Percentiles rank a stretch among this genome's conserved stretches.
phyloP scores from a whole-genome alignment of 2,797 vertebrate species.

The Podargus strigoides region DNA sequence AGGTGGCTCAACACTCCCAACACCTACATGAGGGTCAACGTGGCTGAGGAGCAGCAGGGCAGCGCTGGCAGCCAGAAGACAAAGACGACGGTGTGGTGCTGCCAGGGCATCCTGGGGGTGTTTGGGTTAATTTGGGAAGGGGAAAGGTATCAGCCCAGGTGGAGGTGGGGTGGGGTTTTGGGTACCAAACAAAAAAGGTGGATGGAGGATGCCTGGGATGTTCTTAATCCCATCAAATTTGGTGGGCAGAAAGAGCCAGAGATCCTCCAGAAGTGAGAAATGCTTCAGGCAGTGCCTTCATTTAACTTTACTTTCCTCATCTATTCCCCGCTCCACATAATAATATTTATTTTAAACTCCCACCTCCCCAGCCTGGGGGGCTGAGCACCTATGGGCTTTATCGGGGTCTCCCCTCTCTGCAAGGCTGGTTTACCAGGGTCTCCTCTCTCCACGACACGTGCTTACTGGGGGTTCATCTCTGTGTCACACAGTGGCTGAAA shows the following conservation, averaged over 20 bases:
- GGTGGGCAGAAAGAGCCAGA: fast-evolving
- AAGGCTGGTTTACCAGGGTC: no score
- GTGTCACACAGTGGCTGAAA: constrained; percentile 84
- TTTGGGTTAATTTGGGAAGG: not conserved
- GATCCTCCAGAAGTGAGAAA: not conserved
- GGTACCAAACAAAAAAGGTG: no score
- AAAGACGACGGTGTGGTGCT: constrained; percentile 85
- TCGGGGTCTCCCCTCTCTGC: no score
- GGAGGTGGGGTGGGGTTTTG: no score
- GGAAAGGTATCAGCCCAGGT: not conserved
- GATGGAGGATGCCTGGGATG: no score
- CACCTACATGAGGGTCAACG: constrained; percentile 89
- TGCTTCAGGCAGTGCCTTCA: no score
- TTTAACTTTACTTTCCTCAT: not conserved
- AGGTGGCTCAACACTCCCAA: constrained; percentile 98
- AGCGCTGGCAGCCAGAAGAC: constrained; percentile 77
- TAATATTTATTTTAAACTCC: not conserved
- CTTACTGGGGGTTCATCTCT: fast-evolving
- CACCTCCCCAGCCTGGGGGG: fast-evolving
- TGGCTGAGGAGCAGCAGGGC: constrained; percentile 78
- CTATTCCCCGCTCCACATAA: fast-evolving
- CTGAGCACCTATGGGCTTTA: fast-evolving
- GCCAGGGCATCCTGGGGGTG: no score
- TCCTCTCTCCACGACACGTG: not conserved
- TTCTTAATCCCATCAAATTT: fast-evolving